Evolutionary conservation across 2,797 vertebrate species (phyloP).

Genomic region (Onychomys torridus): DNA sequence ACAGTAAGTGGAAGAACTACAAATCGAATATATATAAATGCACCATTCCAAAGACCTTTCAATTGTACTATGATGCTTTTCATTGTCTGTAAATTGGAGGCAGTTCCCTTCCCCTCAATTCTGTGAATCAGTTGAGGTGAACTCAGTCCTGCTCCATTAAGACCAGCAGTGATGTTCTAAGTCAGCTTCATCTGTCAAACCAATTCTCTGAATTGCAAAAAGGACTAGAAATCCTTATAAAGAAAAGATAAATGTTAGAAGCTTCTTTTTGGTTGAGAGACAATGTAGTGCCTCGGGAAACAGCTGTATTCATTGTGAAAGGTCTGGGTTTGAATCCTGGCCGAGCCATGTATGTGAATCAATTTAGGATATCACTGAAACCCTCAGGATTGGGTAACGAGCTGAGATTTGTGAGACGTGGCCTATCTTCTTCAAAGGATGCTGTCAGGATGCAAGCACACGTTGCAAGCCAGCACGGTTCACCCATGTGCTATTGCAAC

Average conservation of each 20-base stretch:
- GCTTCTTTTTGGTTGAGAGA: slow-evolving; percentile 12
- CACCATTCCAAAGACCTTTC: neutral
- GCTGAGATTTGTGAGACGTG: neutral
- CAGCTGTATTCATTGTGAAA: neutral
- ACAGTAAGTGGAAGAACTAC: slow-evolving; percentile 9
- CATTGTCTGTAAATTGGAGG: neutral
- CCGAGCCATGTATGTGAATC: neutral
- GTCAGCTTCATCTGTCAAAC: slow-evolving; percentile 21
- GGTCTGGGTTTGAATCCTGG: neutral
- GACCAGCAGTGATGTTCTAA: neutral
- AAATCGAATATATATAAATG: neutral
- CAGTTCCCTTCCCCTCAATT: neutral
- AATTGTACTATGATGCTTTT: neutral
- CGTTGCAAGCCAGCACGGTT: slow-evolving; percentile 5
- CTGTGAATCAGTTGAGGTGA: neutral
- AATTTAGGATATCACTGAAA: neutral
- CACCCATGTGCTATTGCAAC: neutral
- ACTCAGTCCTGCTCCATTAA: neutral
- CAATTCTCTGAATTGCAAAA: slow-evolving; percentile 1
- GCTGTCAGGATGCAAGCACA: neutral
- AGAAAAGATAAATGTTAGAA: neutral
- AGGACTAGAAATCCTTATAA: slow-evolving; percentile 49
- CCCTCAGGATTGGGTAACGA: neutral
- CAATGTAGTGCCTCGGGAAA: neutral
- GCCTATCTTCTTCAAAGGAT: neutral